Conservation (phyloP, 2,113 vertebrate species). For the Ibidorhyncha struthersii region DNA sequence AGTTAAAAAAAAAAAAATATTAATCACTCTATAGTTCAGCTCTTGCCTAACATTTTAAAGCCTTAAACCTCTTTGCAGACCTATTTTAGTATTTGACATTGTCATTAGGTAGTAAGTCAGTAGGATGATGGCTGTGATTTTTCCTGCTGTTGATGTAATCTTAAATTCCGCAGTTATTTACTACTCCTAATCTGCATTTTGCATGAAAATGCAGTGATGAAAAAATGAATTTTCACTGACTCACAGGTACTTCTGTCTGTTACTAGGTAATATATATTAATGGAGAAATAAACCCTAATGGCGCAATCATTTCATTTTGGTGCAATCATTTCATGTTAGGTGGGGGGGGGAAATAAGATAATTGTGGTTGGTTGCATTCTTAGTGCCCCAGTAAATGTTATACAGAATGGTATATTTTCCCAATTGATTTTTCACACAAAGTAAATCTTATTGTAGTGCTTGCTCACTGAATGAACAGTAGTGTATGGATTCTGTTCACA, state of each 20-base stretch:
- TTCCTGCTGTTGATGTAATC: background rate
- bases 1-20: background rate
- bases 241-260: background rate
- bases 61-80: background rate
- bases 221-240: background rate
- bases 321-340: background rate
- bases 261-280: background rate
- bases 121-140: background rate
- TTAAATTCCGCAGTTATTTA: background rate
- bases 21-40: background rate
- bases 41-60: background rate
- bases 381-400: background rate
- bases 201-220: background rate
- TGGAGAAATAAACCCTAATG: background rate
- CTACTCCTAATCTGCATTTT: background rate
- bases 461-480: background rate
- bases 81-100: background rate
- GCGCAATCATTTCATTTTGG: background rate
- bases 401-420: background rate
- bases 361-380: background rate
- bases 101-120: background rate
- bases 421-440: background rate
- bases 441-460: background rate
- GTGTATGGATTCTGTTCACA: accelerated
- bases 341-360: background rate